Percentiles rank a stretch among this genome's conserved stretches.
phyloP scores from a whole-genome alignment of 2,113 vertebrate genomes.

The Halcyon senegalensis region DNA sequence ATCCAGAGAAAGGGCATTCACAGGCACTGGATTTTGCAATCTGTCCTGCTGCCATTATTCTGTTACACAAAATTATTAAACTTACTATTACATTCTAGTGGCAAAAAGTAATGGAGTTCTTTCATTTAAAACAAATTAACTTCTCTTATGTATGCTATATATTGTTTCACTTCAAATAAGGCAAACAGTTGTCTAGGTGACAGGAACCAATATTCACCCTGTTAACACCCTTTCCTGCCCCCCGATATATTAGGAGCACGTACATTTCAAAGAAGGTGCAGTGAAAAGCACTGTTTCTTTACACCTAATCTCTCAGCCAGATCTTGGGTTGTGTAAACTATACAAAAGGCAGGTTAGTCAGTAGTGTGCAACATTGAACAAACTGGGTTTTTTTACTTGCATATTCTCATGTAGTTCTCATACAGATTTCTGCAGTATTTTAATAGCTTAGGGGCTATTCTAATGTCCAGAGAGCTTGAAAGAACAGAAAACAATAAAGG shows the following conservation, averaged over 20 bases:
- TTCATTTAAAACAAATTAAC: neutral
- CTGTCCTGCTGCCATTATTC: neutral
- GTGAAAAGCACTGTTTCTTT: neutral
- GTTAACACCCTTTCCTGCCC: neutral
- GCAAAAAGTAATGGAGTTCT: neutral
- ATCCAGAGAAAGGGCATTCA: neutral
- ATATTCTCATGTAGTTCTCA: neutral
- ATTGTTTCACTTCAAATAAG: neutral
- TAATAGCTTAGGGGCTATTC: neutral
- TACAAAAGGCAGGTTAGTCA: neutral
- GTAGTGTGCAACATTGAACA: neutral
- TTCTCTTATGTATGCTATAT: neutral
- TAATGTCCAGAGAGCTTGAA: neutral
- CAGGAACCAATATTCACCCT: neutral
- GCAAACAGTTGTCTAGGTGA: neutral
- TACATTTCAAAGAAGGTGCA: neutral
- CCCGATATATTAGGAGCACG: neutral
- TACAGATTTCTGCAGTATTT: neutral
- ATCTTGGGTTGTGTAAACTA: neutral
- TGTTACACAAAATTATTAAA: neutral
- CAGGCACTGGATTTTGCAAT: neutral
- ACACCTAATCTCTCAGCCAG: neutral
- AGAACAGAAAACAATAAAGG: neutral
- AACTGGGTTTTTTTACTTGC: neutral
- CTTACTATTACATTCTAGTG: neutral